Conservation (phyloP, 2,797 vertebrate genomes). For the Urosaurus nigricauda region DNA sequence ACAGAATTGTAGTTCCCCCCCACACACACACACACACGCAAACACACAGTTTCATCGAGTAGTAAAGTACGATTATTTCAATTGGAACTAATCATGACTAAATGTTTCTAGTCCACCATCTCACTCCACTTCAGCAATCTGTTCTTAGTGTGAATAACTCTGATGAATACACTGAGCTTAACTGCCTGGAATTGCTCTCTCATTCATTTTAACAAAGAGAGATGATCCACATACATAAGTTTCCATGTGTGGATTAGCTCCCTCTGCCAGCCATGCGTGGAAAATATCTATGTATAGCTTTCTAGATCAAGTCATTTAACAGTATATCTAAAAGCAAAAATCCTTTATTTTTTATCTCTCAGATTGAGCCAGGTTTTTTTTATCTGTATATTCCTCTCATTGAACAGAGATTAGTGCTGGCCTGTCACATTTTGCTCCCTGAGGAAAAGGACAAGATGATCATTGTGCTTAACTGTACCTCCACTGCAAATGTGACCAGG, state of each 20-base stretch:
- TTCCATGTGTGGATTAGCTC: background rate
- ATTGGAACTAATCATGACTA: background rate
- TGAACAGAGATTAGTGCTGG: background rate
- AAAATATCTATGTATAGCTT: background rate
- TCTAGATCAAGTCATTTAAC: background rate
- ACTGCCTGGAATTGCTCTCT: background rate
- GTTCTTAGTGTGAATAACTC: background rate
- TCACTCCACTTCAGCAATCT: background rate
- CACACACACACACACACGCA: no score
- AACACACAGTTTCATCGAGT: background rate
- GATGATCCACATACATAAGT: background rate
- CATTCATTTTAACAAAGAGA: background rate
- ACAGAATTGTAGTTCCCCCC: background rate
- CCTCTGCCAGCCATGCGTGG: background rate
- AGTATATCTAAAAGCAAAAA: background rate
- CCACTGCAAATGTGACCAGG: background rate
- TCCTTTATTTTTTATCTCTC: conserved; percentile 10
- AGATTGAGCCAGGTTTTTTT: conserved; percentile 35
- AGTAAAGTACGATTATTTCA: background rate
- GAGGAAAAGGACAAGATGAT: background rate
- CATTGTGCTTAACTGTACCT: background rate
- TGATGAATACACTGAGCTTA: background rate
- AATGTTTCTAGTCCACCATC: background rate
- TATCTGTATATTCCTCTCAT: conserved; percentile 10
- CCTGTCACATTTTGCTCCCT: background rate